Evolutionary conservation across 2,797 vertebrate species (phyloP), one percentile per base, ranked within the genome.

Genomic region (Anguilla pacifica): DNA sequence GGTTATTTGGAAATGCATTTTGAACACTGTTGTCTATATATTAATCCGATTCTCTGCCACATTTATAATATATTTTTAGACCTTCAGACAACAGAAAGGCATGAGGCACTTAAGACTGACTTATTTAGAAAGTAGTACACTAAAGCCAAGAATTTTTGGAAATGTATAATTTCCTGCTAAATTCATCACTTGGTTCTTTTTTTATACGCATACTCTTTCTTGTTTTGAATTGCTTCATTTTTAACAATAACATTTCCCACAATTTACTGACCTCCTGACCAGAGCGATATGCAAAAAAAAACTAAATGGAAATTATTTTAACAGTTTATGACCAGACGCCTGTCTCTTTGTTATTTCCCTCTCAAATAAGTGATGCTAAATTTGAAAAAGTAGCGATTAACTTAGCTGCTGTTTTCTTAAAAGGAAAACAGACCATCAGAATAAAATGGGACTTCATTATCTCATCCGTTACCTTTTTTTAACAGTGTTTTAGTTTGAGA

Each of bases 301-400:
- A 2, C 43, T 25, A 49, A 81, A 49, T 49, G 77, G 77, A 81
- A 81, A 81, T 81, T 19, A 46, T 81, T 25, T 81, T 81, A 79
- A 19, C 35, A 79, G 15, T 46, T 81, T 1, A 46, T 43, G 25
- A 81, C 77, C 77, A 46, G 77, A 4, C n/a, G 10, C 10, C 39
- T 81, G 77, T 81, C 39, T 81, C 43, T 81, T 25, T 81, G 43
- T 31, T 25, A 49, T 81, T 25, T 49, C n/a, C 19, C 43, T 77
- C 72, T 77, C 10, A 77, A 39, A 77, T 77, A 77, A 77, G 72
- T 77, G 72, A 15, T 77, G 9, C 35, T 77, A 31, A 77, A 77
- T 77, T 13, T 35, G 35, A 81, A 49, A 43, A 25, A 49, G 77
- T 19, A 79, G 74, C 1, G 22, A 22, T 49, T 6, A 25, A 81